Evolutionary conservation across 53 echinoderm and acorn worm species (phyloP), one percentile per base, ranked within the genome.

Genomic region (Stichopus horrens): DNA sequence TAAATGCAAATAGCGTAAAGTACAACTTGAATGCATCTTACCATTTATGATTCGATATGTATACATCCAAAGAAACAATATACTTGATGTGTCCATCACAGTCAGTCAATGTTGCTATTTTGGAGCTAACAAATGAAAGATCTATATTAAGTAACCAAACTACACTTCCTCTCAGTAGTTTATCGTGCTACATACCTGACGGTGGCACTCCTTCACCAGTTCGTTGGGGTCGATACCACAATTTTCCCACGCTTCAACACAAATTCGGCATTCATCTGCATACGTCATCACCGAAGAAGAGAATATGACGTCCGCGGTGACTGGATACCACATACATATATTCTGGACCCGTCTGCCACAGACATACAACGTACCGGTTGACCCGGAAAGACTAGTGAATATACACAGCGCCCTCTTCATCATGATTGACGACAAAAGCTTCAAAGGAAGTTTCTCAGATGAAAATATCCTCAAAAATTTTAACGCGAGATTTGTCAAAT

Each of bases 341-440:
- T 66, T 84, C 67, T 84, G 84, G 2, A 84, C 84, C 52, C 84
- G 21, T 20, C 65, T 60, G 22, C 84, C 84, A 66, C 84, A 84
- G 5, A 66, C 52, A 66, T 84, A 84, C 2, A 84, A 51, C 5
- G 84, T 84, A 0, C 65, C 84, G 11, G 84, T 84, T 1, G 84
- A 59, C 6, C 84, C 84, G 4, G 84, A 84, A 84, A 84, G 84
- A 84, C 84, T 84, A 11, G 84, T 84, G 65, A 84, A 84, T 6
- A 59, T 4, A 84, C 67, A 84, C 37, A 84, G 65, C 84, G 84
- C 84, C 59, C 65, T 51, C 65, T 84, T 51, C 14, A 14, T 60
- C 60, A 63, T 60, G 59, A 52, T 22, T 5, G 52, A 60, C 52
- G 84, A 84, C 11, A 84, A 59, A 66, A 63, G 23, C 84, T 23